These are phyloP conservation scores for Brachypteracias leptosomus DNA, from an alignment of 2,113 vertebrate species.

Conservation along the genomic window DNA sequence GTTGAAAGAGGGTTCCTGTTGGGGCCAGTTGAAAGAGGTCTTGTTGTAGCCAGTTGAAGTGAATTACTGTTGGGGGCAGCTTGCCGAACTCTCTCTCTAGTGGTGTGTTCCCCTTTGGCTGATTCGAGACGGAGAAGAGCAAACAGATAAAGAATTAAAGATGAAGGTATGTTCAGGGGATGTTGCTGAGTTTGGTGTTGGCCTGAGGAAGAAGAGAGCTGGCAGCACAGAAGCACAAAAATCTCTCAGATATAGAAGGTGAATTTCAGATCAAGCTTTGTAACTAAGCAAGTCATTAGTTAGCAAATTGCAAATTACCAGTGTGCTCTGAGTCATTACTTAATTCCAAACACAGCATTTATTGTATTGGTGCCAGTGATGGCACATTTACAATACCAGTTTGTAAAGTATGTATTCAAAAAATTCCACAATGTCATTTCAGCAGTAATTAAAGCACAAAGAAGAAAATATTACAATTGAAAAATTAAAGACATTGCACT, in stretches of 20 bases:
- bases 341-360: neutral
- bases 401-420: neutral
- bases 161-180: too few species aligned
- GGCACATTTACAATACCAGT: neutral
- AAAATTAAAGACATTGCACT: neutral
- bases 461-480: neutral
- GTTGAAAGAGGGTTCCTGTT: too few species aligned
- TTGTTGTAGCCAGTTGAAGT: too few species aligned
- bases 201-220: too few species aligned
- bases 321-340: neutral
- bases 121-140: too few species aligned
- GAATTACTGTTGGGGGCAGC: too few species aligned
- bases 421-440: neutral
- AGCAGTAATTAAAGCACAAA: neutral
- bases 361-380: neutral
- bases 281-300: neutral
- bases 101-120: too few species aligned
- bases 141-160: too few species aligned
- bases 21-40: too few species aligned
- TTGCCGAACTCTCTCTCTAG: too few species aligned
- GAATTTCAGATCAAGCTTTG: neutral
- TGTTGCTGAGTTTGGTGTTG: too few species aligned
- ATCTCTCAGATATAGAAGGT: neutral
- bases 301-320: neutral
- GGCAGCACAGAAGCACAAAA: neutral